Base-by-base conservation (phyloP, 2,888 invertebrate genomes). In the Noctua fimbriata region DNA sequence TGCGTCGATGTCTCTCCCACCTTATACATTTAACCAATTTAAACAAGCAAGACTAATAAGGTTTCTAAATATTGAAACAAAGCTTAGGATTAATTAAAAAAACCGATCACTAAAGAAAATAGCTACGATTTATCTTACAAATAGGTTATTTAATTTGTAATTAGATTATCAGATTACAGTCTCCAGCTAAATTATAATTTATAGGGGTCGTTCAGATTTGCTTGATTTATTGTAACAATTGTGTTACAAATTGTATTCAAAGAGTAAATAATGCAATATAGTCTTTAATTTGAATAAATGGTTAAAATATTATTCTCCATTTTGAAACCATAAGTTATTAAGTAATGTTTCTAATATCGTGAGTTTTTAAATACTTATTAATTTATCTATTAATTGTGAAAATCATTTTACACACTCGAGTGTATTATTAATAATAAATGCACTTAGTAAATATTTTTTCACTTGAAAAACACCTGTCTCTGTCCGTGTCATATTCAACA, bases 111-210 rank as follows among this genome's bases (percentile, higher is more conserved):
- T 47, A 32, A 41, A 71, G 63, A 28, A 72, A 81, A 86, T 71
- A 69, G 28, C 72, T 32, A 72, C 67, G 65, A 86, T 88, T 83
- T 80, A 76, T 88, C 69, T 73, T 1, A 67, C 41, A 73, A 84
- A 84, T 83, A 76, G 70, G 41, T 76, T 73, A 78, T 81, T 79
- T 83, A 72, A 86, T 85, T 87, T 81, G 71, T 83, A 82, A 87
- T 79, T 73, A 86, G 82, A 85, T 89, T 87, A 88, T 81, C 83
- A 73, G 83, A 82, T 87, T 83, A 84, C 77, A 65, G 24, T 69
- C 58, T 72, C 41, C 12, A 73, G 49, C 69, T 52, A 83, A 79
- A 80, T 88, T 80, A 75, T 79, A 72, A 85, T 87, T 87, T 79
- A 80, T 83, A 32, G 69, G 41, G 71, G 74, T 67, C 66, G 74